Conservation (phyloP, 2,888 invertebrate species). For the Dryadula phaetusa region DNA sequence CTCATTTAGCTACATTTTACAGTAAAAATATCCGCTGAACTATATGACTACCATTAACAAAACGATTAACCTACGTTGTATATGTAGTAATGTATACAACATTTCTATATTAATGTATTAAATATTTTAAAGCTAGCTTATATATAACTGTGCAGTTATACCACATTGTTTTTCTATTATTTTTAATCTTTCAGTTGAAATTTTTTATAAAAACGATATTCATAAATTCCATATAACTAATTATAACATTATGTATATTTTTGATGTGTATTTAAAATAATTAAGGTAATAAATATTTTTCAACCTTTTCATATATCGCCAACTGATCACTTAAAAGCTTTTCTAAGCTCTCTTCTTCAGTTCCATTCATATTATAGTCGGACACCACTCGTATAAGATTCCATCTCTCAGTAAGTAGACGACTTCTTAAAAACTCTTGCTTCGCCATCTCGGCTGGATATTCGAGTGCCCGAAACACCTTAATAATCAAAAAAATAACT, state of each 20-base stretch:
- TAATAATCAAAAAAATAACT: conserved; percentile 48
- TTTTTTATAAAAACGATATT: too few relatives aligned
- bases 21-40: conserved; percentile 11
- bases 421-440: conserved; percentile 84
- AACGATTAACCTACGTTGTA: conserved; percentile 6
- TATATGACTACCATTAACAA: not conserved
- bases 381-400: conserved; percentile 85
- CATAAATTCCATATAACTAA: too few relatives aligned
- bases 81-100: not conserved
- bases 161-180: too few relatives aligned
- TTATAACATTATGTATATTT: too few relatives aligned
- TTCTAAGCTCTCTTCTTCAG: conserved; percentile 83
- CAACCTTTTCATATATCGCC: conserved; percentile 73
- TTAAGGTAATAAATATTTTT: conserved; percentile 20
- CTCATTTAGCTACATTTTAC: conserved; percentile 9
- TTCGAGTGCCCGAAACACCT: conserved; percentile 92
- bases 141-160: too few relatives aligned
- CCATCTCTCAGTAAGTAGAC: conserved; percentile 84
- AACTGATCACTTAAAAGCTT: conserved; percentile 73
- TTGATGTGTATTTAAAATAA: too few relatives aligned
- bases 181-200: too few relatives aligned
- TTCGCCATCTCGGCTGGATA: conserved; percentile 90
- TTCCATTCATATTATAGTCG: conserved; percentile 81
- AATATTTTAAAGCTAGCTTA: not conserved
- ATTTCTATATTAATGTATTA: not conserved